A percentile compares a stretch with the other conserved stretches of the same genome.
Evolutionary conservation across 1,140 invertebrate genomes (phyloP).

Genomic region (Drosophila orosa): DNA sequence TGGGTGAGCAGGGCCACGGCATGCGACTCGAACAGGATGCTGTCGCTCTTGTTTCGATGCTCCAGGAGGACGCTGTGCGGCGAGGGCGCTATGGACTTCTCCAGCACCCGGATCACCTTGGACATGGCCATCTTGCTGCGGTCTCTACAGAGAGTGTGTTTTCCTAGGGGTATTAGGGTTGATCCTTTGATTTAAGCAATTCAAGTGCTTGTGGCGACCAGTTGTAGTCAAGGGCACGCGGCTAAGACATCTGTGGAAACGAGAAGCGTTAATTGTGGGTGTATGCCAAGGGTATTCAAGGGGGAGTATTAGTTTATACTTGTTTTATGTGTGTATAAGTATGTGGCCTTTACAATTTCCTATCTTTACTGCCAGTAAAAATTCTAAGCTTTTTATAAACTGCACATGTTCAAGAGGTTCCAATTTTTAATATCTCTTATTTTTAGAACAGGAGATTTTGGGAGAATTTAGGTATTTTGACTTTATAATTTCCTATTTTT

Average conservation of each 20-base stretch:
- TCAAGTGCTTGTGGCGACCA: constrained; percentile 24
- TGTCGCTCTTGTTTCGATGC: constrained; percentile 91
- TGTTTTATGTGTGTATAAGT: neutral
- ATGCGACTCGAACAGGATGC: constrained; percentile 95
- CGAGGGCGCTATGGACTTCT: constrained; percentile 92
- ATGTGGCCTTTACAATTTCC: neutral
- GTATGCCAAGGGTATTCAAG: neutral
- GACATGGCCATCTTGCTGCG: constrained; percentile 92
- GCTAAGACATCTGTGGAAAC: constrained; percentile 60
- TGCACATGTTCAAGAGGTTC: neutral
- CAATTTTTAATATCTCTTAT: neutral
- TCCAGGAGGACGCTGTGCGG: constrained; percentile 96
- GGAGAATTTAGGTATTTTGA: neutral
- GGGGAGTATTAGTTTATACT: neutral
- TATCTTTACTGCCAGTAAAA: neutral
- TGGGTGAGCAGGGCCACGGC: constrained; percentile 90
- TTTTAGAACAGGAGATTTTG: neutral
- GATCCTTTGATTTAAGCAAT: constrained; percentile 29
- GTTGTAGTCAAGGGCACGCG: constrained; percentile 15
- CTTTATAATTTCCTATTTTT: neutral
- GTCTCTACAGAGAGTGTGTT: neutral
- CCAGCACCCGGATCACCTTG: constrained; percentile 95
- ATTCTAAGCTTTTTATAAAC: neutral
- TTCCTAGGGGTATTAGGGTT: neutral
- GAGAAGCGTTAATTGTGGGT: constrained; percentile 27